Evolutionary conservation across 2,797 vertebrate species (phyloP), one percentile per base, ranked within the genome.

Genomic region (Acanthiza pusilla): DNA sequence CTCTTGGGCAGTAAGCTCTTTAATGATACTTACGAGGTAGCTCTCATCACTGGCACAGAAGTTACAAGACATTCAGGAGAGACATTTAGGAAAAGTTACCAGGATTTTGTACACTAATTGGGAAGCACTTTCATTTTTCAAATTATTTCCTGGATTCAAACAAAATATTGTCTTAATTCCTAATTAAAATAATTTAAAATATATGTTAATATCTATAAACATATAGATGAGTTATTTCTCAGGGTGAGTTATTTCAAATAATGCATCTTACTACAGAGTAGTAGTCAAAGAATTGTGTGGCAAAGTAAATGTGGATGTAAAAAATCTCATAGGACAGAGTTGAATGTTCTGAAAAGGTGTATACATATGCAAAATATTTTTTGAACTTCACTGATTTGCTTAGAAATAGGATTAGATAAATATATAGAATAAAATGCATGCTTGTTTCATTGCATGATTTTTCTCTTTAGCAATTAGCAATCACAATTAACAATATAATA

Each of bases 371-470:
- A 68, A 70, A 94, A 47, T 48, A 34, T 53, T 93, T 93, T 68
- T 77, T 88, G 72, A 63, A 47, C 47, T 13, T 55, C 66, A 45
- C 2, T 36, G 36, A 68, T 60, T 85, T 90, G 57, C 70, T 88
- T 85, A 74, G 62, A 91, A 89, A 50, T n/a, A 65, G 51, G 30
- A 73, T 38, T 38, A 90, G 54, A 29, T 60, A 54, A 66, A 73
- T 72, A 60, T 25, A 54, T 21, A 29, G n/a, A 66, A 76, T 76
- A 86, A 89, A 94, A 85, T 83, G 93, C 96, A 93, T 92, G 32
- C 55, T 57, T 34, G 34, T 96, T 96, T 95, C 89, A 86, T 66
- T 90, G 97, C 97, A 96, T 96, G 97, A 94, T 94, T 96, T 94
- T 60, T 89, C 94, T 85, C 40, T 32, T 95, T 82, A 88, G 82